Conservation (phyloP, 2,888 invertebrate genomes). For the Entomobrya multifasciata region DNA sequence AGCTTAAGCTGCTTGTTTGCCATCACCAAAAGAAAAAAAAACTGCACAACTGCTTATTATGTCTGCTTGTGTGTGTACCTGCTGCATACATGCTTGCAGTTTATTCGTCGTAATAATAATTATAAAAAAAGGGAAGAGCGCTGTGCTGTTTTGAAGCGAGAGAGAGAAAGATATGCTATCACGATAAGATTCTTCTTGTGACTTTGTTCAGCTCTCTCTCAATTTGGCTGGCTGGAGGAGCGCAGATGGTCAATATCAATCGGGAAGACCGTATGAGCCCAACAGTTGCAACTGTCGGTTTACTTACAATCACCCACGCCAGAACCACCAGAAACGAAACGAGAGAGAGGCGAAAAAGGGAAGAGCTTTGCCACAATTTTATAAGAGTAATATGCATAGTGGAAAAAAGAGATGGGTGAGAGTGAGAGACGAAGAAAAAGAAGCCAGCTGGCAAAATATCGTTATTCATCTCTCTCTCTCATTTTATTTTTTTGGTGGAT, state of each 20-base stretch:
- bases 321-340: not conserved
- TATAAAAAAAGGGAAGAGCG: constrained; percentile 65
- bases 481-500: not conserved
- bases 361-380: constrained; percentile 68
- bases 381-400: constrained; percentile 70
- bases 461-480: constrained; percentile 60
- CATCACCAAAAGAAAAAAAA: constrained; percentile 11
- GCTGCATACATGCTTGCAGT: constrained; percentile 33
- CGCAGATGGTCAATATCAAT: constrained; percentile 79
- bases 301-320: constrained; percentile 46
- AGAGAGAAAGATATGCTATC: constrained; percentile 76
- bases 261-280: constrained; percentile 63
- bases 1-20: constrained; percentile 30
- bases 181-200: not conserved
- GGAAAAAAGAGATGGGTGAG: constrained; percentile 43
- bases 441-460: constrained; percentile 62
- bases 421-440: constrained; percentile 38
- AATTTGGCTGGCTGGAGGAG: constrained; percentile 48
- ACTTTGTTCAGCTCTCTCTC: not conserved
- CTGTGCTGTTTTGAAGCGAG: too few species aligned
- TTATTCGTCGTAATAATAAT: constrained; percentile 69
- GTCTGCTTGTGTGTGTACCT: constrained; percentile 24
- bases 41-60: constrained; percentile 49
- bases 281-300: constrained; percentile 75
- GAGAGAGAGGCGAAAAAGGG: not conserved